Conservation (phyloP, 1,140 invertebrate genomes). For the Laupala kohalensis region DNA sequence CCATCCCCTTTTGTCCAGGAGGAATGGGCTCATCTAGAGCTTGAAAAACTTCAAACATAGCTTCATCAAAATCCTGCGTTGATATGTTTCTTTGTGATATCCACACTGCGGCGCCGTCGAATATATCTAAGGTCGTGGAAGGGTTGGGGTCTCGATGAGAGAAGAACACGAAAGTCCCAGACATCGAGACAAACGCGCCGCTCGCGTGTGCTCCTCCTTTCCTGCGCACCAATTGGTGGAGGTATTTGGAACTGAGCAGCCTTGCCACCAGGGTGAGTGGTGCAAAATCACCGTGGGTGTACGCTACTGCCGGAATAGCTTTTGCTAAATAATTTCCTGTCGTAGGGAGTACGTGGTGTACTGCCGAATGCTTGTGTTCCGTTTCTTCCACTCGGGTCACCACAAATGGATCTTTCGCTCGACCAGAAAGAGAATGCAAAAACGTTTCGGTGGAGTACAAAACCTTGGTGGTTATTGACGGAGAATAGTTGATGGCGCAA, state of each 20-base stretch:
- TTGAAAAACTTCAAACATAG: constrained; percentile 82
- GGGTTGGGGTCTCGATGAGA: constrained; percentile 79
- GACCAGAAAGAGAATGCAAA: constrained; percentile 11
- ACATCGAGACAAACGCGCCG: constrained; percentile 51
- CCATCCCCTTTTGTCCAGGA: constrained; percentile 60
- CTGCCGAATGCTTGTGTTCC: neutral
- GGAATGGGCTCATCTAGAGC: constrained; percentile 69
- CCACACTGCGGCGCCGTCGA: constrained; percentile 64
- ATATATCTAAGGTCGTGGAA: constrained; percentile 61
- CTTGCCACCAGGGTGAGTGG: constrained; percentile 58
- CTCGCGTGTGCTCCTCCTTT: constrained; percentile 88
- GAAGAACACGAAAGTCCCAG: constrained; percentile 65
- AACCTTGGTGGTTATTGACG: constrained; percentile 31
- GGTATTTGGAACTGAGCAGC: constrained; percentile 64
- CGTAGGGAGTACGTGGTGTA: constrained; percentile 71
- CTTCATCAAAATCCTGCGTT: constrained; percentile 59
- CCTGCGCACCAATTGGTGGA: constrained; percentile 74
- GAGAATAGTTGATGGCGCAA: constrained; percentile 49
- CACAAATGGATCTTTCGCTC: constrained; percentile 11
- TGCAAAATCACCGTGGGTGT: constrained; percentile 62
- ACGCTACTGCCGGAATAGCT: constrained; percentile 61
- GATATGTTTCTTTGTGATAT: constrained; percentile 16
- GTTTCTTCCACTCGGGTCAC: neutral
- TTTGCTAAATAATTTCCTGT: constrained; percentile 77
- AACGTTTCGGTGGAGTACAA: constrained; percentile 34